Evolutionary conservation across 1,140 invertebrate species (phyloP).

Genomic region (Drosophila ironensis): DNA sequence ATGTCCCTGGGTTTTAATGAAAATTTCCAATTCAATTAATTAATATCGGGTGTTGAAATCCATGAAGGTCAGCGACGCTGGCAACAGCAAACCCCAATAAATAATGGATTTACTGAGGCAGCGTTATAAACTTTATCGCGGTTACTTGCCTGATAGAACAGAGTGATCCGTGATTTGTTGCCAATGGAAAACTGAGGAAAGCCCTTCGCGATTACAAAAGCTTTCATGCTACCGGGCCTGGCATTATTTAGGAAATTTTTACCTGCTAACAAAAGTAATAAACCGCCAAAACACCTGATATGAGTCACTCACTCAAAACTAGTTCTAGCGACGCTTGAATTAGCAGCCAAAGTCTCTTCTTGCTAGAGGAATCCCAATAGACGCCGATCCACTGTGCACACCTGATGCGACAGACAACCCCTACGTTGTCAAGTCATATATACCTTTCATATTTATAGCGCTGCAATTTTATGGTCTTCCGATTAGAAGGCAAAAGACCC

Average conservation of each 20-base stretch:
- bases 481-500: background rate
- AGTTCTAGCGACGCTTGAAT: background rate
- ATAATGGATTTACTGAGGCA: conserved; percentile 38
- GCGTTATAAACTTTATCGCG: conserved; percentile 41
- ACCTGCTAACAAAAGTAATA: background rate
- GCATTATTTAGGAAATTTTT: conserved; percentile 33
- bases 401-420: conserved; percentile 25
- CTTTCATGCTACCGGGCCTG: conserved; percentile 15
- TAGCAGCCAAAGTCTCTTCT: background rate
- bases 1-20: conserved; percentile 25
- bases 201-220: conserved; percentile 16
- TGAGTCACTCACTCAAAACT: conserved; percentile 12
- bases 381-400: conserved; percentile 16
- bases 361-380: background rate
- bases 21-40: conserved; percentile 59
- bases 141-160: conserved; percentile 6
- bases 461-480: conserved; percentile 1
- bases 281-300: background rate
- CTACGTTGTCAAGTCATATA: conserved; percentile 12
- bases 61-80: conserved; percentile 15
- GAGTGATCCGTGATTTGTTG: conserved; percentile 13
- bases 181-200: conserved; percentile 7
- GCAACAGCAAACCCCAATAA: conserved; percentile 41
- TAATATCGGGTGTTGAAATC: conserved; percentile 49
- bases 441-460: conserved; percentile 18